Evolutionary conservation across 2,113 vertebrate species (phyloP).

Genomic region (Rana temporaria): DNA sequence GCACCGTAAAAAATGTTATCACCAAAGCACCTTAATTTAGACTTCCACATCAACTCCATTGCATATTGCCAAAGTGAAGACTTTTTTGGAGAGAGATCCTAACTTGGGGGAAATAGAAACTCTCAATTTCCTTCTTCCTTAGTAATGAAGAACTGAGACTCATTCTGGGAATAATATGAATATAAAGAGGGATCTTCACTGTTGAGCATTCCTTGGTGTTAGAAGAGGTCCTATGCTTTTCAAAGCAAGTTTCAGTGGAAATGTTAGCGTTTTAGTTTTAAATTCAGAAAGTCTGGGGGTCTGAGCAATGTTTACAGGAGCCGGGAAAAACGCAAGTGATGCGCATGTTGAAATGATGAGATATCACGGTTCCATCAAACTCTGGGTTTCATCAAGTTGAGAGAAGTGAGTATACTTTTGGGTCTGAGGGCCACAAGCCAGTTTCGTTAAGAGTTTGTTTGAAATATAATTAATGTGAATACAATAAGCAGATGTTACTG

Average conservation of each 20-base stretch:
- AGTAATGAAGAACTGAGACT: too few relatives aligned
- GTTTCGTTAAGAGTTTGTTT: constrained; percentile 10
- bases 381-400: constrained; percentile 1
- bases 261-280: background rate
- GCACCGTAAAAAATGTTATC: too few relatives aligned
- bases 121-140: too few relatives aligned
- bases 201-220: too few relatives aligned
- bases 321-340: background rate
- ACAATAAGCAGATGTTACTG: constrained; percentile 3
- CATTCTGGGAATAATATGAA: too few relatives aligned
- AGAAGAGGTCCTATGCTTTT: too few relatives aligned
- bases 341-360: background rate
- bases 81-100: too few relatives aligned
- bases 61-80: too few relatives aligned
- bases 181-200: too few relatives aligned
- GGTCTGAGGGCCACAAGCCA: background rate
- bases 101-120: too few relatives aligned
- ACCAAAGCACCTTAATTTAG: too few relatives aligned
- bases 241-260: background rate
- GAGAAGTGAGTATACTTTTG: background rate
- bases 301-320: constrained; percentile 1
- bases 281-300: background rate
- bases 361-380: background rate
- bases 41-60: too few relatives aligned
- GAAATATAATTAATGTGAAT: constrained; percentile 13